Percentiles rank a stretch among this genome's conserved stretches.
These are phyloP conservation scores for Morpho helenor DNA, from an alignment of 2,888 invertebrate species.

Conservation along the genomic window DNA sequence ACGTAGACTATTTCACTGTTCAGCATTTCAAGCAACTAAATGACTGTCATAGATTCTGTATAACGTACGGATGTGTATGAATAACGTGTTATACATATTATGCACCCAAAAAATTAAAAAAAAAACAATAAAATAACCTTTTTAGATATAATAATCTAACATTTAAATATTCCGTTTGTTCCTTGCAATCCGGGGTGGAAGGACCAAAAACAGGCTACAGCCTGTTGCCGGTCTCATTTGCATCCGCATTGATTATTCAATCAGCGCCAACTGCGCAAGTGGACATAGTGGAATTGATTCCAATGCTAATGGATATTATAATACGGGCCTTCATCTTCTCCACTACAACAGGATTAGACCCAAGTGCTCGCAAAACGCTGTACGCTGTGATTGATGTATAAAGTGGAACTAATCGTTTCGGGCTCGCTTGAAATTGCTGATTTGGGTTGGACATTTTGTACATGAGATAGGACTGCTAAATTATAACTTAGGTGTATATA, in stretches of 20 bases:
- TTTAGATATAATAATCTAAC: conserved; percentile 15
- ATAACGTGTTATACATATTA: too few species aligned
- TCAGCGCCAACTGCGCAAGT: conserved; percentile 42
- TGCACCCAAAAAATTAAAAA: too few species aligned
- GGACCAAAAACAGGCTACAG: conserved; percentile 41
- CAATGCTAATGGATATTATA: conserved; percentile 62
- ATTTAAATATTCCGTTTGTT: conserved; percentile 31
- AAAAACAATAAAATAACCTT: neutral
- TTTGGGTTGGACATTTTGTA: neutral
- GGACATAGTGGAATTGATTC: conserved; percentile 60
- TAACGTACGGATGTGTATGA: too few species aligned
- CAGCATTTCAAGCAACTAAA: too few species aligned
- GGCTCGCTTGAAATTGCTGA: neutral
- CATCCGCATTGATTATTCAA: conserved; percentile 75
- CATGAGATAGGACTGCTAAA: neutral
- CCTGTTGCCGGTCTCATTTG: conserved; percentile 68
- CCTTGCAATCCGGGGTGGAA: conserved; percentile 24
- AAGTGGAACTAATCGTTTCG: conserved; percentile 16
- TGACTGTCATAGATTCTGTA: too few species aligned
- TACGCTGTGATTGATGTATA: conserved; percentile 15
- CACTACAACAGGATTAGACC: conserved; percentile 12
- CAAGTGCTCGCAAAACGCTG: neutral
- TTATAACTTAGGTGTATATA: neutral
- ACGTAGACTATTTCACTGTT: too few species aligned
- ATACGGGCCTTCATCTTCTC: conserved; percentile 28